These are phyloP conservation scores for Drosophila tropicalis DNA, from an alignment of 1,140 invertebrate genomes.

Conservation along the genomic window DNA sequence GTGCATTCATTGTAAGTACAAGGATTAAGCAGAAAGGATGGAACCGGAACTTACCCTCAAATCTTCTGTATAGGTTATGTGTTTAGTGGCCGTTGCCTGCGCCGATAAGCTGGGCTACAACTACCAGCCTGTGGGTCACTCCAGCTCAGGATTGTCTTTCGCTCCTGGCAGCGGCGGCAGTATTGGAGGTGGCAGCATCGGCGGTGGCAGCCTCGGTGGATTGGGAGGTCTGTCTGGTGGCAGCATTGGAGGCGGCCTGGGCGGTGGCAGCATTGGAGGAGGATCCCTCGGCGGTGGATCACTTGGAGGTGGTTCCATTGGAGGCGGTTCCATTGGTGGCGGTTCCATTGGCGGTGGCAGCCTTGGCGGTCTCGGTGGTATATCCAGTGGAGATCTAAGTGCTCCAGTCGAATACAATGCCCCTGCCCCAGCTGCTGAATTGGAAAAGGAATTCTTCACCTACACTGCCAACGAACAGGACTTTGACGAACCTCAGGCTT, in stretches of 20 bases:
- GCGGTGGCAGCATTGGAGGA: conserved; percentile 3
- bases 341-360: conserved; percentile 7
- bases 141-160: conserved; percentile 67
- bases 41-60: conserved; percentile 44
- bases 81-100: conserved; percentile 72
- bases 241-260: conserved; percentile 11
- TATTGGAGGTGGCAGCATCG: conserved; percentile 20
- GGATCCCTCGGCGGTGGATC: neutral
- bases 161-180: conserved; percentile 44
- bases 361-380: conserved; percentile 4
- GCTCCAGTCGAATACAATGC: conserved; percentile 61
- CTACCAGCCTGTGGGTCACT: conserved; percentile 74
- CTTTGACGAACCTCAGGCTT: conserved; percentile 47
- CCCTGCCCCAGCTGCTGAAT: conserved; percentile 60
- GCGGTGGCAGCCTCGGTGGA: conserved; percentile 21
- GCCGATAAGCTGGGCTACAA: conserved; percentile 78
- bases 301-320: conserved; percentile 47
- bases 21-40: conserved; percentile 16
- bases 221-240: conserved; percentile 21
- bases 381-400: conserved; percentile 41
- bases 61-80: conserved; percentile 59
- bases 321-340: conserved; percentile 33
- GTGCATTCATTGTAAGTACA: conserved; percentile 77
- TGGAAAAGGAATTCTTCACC: conserved; percentile 64
- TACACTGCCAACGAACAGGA: conserved; percentile 54